phyloP scores from a whole-genome alignment of 2,113 vertebrate genomes.

The Buteo buteo region DNA sequence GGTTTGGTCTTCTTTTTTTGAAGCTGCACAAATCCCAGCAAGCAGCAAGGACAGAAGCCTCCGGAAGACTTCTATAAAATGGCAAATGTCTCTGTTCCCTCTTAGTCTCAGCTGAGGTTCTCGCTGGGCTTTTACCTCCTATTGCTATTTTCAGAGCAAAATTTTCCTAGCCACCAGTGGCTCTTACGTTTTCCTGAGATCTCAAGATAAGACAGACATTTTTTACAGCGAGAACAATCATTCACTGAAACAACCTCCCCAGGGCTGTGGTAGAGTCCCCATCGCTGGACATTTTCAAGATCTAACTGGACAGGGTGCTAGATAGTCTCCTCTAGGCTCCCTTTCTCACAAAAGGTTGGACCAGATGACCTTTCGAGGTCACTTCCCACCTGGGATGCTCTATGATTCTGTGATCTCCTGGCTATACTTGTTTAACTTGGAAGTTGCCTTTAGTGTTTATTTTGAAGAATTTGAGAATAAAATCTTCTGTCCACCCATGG shows the following conservation, averaged over 20 bases:
- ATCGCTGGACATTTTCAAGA: not conserved
- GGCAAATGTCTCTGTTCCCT: not conserved
- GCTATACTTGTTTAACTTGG: not conserved
- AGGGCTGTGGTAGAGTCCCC: not conserved
- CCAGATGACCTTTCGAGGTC: not conserved
- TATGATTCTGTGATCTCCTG: not conserved
- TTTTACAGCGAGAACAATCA: not conserved
- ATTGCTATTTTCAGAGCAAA: not conserved
- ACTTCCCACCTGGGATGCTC: not conserved
- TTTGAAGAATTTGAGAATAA: not conserved
- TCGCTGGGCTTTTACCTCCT: not conserved
- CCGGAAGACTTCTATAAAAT: not conserved
- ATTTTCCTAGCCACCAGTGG: not conserved
- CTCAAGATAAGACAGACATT: not conserved
- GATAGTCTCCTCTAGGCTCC: not conserved
- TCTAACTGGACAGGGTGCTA: not conserved
- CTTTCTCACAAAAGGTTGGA: not conserved
- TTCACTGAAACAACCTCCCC: not conserved
- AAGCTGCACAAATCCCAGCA: not conserved
- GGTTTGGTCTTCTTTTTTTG: not conserved
- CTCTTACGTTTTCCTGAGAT: not conserved
- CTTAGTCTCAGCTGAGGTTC: not conserved
- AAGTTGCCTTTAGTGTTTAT: not conserved
- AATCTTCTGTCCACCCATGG: not conserved
- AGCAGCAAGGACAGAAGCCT: not conserved